Base-by-base conservation (phyloP, 2,797 vertebrate genomes). In the Mus spretus region DNA sequence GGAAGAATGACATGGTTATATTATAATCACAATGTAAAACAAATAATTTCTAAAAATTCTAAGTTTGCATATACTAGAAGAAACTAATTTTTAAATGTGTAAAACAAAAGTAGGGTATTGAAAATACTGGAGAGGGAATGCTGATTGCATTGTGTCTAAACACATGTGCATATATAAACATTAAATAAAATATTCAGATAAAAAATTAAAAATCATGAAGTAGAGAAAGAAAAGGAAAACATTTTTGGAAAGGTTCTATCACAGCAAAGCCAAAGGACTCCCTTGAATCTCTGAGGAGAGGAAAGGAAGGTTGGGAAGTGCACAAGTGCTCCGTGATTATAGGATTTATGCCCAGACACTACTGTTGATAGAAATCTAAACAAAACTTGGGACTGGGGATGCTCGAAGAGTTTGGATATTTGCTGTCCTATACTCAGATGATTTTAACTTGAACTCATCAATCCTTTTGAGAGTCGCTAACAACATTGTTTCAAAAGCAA, bases 301-400 rank as follows among this genome's bases (percentile, higher is more conserved):
- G 2, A 44, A 13, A 75, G 15, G 50, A 1, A 59, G 20, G 28
- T 4, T 34, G 47, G 6, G 9, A 63, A 31, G 53, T 24, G 31
- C 12, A 53, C 6, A 50, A 24, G 12, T 53, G 1, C 19, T 9
- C 34, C 1, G 1, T 20, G 3, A 3, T 26, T 4, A 22, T 22
- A 44, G 8, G 50, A 50, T 8, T 50, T 50, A 47, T 15, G n/a
- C 13, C 4, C 24, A 28, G 22, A 13, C 13, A 40, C 2, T 70
- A 15, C 2, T 47, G 9, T 81, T 55, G 37, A 37, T n/a, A 61
- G 8, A 63, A n/a, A 90, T 31, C 37, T 67, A 8, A 13, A 0
- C 34, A 5, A 31, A 47, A 6, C 24, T 37, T 50, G 9, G 28
- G 6, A 63, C 13, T 15, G 3, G 28, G 12, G 20, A 19, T 10